Conservation (phyloP, 2,113 vertebrate species). For the Lophura nycthemera region DNA sequence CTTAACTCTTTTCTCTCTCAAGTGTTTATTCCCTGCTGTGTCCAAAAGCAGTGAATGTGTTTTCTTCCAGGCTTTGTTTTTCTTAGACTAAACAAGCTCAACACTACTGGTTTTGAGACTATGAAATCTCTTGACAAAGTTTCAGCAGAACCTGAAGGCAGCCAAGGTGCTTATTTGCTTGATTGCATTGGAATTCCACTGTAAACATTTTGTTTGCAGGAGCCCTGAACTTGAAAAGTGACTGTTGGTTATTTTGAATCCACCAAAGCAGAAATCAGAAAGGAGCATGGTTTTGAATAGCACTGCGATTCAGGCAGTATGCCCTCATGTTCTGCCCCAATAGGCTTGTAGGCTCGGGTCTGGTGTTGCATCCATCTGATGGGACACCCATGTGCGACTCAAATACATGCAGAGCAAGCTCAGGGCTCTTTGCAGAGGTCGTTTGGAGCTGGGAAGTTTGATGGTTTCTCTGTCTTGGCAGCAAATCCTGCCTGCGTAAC, state of each 20-base stretch:
- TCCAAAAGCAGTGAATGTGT: background rate
- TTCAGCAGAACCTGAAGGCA: background rate
- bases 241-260: background rate
- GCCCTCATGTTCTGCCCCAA: rapidly evolving
- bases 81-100: slow-evolving; percentile 29
- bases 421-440: background rate
- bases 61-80: slow-evolving; percentile 20
- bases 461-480: background rate
- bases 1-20: background rate
- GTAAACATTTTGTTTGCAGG: background rate
- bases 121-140: background rate
- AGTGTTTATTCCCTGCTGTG: slow-evolving; percentile 36
- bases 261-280: background rate
- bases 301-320: background rate
- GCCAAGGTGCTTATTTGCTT: background rate
- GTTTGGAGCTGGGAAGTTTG: background rate
- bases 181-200: background rate
- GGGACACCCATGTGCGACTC: background rate
- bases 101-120: background rate
- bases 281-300: background rate
- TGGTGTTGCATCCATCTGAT: background rate
- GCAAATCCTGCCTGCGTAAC: background rate
- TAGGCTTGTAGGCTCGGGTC: background rate
- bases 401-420: rapidly evolving
- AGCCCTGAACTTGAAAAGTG: background rate